Evolutionary conservation across 2,888 invertebrate species (phyloP).

Genomic region (Leucophenga montana): DNA sequence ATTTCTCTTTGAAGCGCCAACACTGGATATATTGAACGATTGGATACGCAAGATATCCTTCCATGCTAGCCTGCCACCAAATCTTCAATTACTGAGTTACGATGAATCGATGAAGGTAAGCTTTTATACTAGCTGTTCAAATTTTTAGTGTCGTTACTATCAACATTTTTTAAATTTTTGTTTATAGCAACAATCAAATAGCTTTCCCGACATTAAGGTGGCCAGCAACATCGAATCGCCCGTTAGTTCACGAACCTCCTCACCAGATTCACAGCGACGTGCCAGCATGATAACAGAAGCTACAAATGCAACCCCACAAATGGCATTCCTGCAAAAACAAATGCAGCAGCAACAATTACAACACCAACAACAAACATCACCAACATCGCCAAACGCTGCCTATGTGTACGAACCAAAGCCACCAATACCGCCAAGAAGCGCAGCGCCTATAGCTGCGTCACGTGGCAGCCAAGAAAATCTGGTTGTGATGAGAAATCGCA

Average conservation of each 20-base stretch:
- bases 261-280: conserved; percentile 75
- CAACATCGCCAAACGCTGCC: conserved; percentile 65
- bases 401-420: conserved; percentile 74
- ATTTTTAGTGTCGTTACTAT: not conserved
- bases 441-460: conserved; percentile 76
- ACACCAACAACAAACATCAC: conserved; percentile 51
- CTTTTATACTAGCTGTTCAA: not conserved
- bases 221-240: conserved; percentile 74
- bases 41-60: conserved; percentile 95
- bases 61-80: conserved; percentile 93
- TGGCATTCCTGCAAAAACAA: conserved; percentile 75
- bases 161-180: not conserved
- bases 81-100: conserved; percentile 89
- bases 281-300: conserved; percentile 65
- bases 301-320: conserved; percentile 74
- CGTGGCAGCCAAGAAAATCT: conserved; percentile 72
- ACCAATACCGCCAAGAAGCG: conserved; percentile 77
- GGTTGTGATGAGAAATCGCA: conserved; percentile 67
- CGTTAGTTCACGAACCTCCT: conserved; percentile 76
- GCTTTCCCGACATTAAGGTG: conserved; percentile 71
- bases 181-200: conserved; percentile 72
- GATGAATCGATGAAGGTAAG: conserved; percentile 79
- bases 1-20: conserved; percentile 88
- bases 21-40: conserved; percentile 84
- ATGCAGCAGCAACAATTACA: conserved; percentile 72